A percentile compares a stretch with the other conserved stretches of the same genome.
Evolutionary conservation across 2,888 invertebrate species (phyloP).

Genomic region (Cephus runcator): DNA sequence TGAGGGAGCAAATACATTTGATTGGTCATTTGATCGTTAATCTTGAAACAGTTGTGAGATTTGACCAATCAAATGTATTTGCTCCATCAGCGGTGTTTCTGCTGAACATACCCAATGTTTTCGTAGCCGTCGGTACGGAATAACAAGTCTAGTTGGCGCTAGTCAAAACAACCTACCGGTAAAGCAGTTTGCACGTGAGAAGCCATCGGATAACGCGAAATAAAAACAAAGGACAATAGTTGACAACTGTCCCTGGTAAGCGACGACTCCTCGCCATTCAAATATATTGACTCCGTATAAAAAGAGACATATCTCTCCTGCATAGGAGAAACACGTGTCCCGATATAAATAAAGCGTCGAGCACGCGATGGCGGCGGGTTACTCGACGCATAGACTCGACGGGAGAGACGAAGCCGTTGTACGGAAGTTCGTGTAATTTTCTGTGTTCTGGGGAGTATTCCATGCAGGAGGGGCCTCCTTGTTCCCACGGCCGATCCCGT

Average conservation of each 20-base stretch:
- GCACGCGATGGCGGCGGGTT: neutral
- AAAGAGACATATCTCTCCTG: neutral
- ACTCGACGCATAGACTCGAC: neutral
- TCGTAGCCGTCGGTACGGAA: neutral
- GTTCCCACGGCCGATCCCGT: slow-evolving; percentile 62
- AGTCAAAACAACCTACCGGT: neutral
- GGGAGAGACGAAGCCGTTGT: neutral
- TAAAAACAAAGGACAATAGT: neutral
- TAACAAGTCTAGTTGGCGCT: neutral
- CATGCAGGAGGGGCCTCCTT: slow-evolving; percentile 32
- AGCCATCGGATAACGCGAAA: neutral
- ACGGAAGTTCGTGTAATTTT: slow-evolving; percentile 9
- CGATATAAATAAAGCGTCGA: slow-evolving; percentile 3
- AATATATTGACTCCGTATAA: neutral
- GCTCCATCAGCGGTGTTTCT: no score
- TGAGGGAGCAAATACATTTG: no score
- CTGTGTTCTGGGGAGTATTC: slow-evolving; percentile 10
- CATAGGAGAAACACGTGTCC: neutral
- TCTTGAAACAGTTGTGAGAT: no score
- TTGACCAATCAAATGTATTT: no score
- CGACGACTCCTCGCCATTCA: no score
- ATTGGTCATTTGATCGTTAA: no score
- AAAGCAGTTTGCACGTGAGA: neutral
- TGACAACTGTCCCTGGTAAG: neutral
- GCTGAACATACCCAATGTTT: no score